Percentiles rank a stretch among this genome's conserved stretches.
phyloP scores from a whole-genome alignment of 2,797 vertebrate genomes.

The Bradypodion pumilum region DNA sequence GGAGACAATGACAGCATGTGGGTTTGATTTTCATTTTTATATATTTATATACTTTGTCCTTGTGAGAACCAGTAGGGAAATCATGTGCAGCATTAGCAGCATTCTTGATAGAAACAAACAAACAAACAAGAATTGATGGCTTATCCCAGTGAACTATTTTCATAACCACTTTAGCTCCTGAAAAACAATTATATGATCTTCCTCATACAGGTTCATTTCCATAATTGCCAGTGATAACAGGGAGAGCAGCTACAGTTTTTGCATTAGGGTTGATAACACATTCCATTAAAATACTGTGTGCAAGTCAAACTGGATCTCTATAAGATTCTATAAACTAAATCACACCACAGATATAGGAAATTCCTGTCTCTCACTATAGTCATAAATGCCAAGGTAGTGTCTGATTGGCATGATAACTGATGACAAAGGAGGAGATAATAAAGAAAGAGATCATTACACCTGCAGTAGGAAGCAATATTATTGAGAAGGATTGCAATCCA shows the following conservation, averaged over 20 bases:
- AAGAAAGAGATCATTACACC: background rate
- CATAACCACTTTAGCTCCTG: background rate
- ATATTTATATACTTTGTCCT: background rate
- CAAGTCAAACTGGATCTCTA: background rate
- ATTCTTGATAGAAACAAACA: background rate
- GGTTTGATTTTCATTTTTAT: no score
- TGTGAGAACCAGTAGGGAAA: background rate
- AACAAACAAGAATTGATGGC: background rate
- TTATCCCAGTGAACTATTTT: background rate
- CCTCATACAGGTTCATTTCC: background rate
- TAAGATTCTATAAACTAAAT: background rate
- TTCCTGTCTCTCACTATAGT: background rate
- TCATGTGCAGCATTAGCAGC: background rate
- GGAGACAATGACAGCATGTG: no score
- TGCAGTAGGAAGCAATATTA: background rate
- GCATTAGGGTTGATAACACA: background rate
- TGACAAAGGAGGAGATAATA: background rate
- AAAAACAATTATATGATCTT: background rate
- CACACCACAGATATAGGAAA: background rate
- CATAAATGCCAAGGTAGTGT: background rate
- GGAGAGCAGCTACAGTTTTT: background rate
- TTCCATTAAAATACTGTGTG: background rate
- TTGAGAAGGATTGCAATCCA: background rate
- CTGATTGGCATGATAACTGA: background rate
- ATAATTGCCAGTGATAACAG: background rate